Conservation (phyloP, 2,888 invertebrate genomes). For the Stratiomys singularior region DNA sequence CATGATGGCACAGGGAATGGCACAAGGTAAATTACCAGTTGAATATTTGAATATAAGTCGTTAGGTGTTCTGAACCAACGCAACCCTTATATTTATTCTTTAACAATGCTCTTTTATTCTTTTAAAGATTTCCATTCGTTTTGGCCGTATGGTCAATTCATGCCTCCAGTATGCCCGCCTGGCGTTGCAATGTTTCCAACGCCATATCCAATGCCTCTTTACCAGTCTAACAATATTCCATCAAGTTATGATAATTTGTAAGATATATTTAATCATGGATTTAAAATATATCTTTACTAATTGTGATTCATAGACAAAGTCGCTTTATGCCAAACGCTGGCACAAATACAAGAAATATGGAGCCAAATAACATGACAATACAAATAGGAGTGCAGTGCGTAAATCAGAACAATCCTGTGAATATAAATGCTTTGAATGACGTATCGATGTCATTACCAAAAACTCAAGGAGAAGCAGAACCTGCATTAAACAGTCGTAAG, state of each 20-base stretch:
- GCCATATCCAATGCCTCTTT: constrained; percentile 56
- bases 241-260: constrained; percentile 43
- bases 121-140: constrained; percentile 57
- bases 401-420: constrained; percentile 56
- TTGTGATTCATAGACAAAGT: constrained; percentile 7
- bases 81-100: too few species aligned
- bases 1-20: constrained; percentile 57
- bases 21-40: background rate
- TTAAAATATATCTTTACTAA: background rate
- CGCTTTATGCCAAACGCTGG: constrained; percentile 30
- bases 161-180: constrained; percentile 57
- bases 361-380: constrained; percentile 57
- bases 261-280: background rate
- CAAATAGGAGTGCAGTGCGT: constrained; percentile 58
- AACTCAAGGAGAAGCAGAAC: constrained; percentile 45
- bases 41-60: too few species aligned
- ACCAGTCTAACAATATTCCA: constrained; percentile 53
- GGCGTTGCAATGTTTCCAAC: constrained; percentile 54
- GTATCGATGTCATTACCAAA: constrained; percentile 54
- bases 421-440: constrained; percentile 57
- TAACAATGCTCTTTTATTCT: too few species aligned
- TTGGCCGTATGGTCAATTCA: constrained; percentile 58
- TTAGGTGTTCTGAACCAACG: too few species aligned
- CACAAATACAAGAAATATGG: constrained; percentile 49
- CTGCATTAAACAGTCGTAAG: constrained; percentile 47